Evolutionary conservation across 2,888 invertebrate genomes (phyloP).

Genomic region (Callinectes sapidus): DNA sequence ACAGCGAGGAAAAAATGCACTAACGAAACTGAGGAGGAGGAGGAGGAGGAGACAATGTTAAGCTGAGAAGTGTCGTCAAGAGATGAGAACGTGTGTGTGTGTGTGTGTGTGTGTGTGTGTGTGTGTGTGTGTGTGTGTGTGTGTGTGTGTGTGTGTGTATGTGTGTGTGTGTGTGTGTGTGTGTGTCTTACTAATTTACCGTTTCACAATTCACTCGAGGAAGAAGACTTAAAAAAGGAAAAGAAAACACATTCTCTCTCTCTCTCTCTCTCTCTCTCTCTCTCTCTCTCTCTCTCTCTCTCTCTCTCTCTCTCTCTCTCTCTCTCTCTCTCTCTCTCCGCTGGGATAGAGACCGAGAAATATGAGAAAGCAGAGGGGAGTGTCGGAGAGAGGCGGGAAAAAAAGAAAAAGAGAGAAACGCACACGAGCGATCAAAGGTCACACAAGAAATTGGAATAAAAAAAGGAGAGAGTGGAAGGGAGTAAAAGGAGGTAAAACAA

Average conservation of each 20-base stretch:
- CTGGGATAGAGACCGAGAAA: background rate
- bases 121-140: conserved; percentile 1
- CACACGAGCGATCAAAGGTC: background rate
- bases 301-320: conserved; percentile 6
- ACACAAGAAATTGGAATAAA: background rate
- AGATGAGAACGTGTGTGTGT: background rate
- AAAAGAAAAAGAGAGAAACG: background rate
- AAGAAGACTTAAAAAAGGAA: background rate
- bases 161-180: conserved; percentile 1
- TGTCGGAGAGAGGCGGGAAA: background rate
- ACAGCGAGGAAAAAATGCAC: no score
- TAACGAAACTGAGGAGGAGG: no score
- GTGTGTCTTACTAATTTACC: background rate
- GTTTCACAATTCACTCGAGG: background rate
- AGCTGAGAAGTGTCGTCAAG: background rate
- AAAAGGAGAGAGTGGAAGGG: background rate
- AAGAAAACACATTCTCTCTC: background rate
- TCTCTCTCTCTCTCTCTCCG: background rate
- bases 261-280: conserved; percentile 9
- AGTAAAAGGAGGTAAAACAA: background rate
- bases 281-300: background rate
- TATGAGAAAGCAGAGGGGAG: background rate
- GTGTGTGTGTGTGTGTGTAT: background rate
- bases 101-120: background rate
- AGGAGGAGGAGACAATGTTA: no score